Conservation (phyloP, 2,797 vertebrate genomes). For the Clarias laeviceps region DNA sequence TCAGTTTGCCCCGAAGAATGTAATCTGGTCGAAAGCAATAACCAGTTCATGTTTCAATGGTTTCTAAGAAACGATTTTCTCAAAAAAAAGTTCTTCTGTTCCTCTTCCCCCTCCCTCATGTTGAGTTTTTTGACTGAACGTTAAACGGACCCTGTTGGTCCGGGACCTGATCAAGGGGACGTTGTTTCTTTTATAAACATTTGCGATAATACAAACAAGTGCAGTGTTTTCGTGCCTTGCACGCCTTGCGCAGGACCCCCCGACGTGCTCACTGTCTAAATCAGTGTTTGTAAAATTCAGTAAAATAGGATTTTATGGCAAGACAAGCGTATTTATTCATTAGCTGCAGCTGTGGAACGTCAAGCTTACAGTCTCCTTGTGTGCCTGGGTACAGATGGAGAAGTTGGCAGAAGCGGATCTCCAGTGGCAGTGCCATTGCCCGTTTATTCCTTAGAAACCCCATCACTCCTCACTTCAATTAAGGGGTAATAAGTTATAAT, state of each 20-base stretch:
- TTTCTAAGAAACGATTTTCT: background rate
- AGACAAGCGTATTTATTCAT: conserved; percentile 59
- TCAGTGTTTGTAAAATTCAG: conserved; percentile 42
- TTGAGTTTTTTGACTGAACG: conserved; percentile 36
- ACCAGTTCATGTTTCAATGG: conserved; percentile 22
- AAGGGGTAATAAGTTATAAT: conserved; percentile 39
- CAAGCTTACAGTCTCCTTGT: conserved; percentile 59
- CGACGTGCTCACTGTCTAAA: conserved; percentile 1
- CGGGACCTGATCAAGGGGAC: conserved; percentile 41
- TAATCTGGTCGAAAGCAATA: conserved; percentile 4
- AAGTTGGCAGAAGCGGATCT: conserved; percentile 50
- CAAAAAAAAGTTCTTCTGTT: conserved; percentile 28
- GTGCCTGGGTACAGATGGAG: conserved; percentile 55
- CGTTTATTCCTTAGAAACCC: conserved; percentile 40
- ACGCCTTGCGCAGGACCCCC: background rate
- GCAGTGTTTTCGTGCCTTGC: background rate
- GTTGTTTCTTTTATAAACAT: conserved; percentile 45
- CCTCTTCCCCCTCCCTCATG: background rate
- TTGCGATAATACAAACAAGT: conserved; percentile 43
- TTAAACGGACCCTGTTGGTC: conserved; percentile 44
- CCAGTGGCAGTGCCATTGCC: conserved; percentile 41
- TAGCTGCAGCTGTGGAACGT: conserved; percentile 58
- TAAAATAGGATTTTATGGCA: conserved; percentile 49
- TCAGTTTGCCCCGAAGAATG: background rate
- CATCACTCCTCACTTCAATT: conserved; percentile 29